These are phyloP conservation scores for Indicator indicator DNA, from an alignment of 2,113 vertebrate genomes.

Conservation along the genomic window DNA sequence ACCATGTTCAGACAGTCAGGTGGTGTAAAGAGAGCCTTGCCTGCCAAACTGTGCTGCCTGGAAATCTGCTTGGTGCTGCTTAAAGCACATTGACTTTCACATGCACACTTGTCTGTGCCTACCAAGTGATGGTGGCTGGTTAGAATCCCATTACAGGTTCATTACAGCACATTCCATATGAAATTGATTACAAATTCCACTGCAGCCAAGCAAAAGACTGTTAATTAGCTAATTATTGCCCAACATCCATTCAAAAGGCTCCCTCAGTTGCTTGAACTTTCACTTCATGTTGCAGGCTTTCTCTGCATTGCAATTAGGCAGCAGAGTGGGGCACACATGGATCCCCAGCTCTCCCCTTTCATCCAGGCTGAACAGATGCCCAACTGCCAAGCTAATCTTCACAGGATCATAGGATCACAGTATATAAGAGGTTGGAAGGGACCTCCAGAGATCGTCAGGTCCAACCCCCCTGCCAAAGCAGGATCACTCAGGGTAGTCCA, in stretches of 20 bases:
- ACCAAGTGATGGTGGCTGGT: neutral
- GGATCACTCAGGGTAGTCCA: no score
- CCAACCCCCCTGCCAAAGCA: no score
- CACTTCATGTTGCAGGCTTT: neutral
- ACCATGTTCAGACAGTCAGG: rapidly evolving
- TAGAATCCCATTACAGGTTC: neutral
- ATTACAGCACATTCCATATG: neutral
- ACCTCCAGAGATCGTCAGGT: no score
- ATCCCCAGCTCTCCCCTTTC: neutral
- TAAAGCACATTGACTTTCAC: neutral
- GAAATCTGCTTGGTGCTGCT: neutral
- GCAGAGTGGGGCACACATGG: neutral
- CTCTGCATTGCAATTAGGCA: neutral
- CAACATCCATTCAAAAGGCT: neutral
- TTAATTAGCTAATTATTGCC: conserved; percentile 66
- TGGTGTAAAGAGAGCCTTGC: neutral
- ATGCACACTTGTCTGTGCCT: neutral
- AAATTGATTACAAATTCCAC: conserved; percentile 2
- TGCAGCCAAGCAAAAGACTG: conserved; percentile 40
- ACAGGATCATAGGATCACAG: no score
- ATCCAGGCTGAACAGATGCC: neutral
- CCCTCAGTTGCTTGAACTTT: neutral
- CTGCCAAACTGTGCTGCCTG: neutral
- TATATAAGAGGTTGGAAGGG: no score
- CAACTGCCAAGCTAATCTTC: neutral